Evolutionary conservation across 2,113 vertebrate genomes (phyloP), one percentile per base, ranked within the genome.

Genomic region (Bubo blakistoni): DNA sequence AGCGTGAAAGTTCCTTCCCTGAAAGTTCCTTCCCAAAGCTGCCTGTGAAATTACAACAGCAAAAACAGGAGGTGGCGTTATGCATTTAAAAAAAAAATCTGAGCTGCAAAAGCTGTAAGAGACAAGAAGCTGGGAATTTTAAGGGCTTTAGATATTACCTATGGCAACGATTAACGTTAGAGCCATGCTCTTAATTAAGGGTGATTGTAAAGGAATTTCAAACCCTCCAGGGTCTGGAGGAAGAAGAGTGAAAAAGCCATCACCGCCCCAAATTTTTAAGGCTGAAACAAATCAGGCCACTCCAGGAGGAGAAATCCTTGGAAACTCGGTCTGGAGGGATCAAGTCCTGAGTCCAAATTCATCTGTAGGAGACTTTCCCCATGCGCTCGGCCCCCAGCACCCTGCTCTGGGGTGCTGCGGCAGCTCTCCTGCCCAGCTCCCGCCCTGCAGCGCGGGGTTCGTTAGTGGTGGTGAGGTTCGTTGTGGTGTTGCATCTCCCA

Each of bases 41-140:
- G 29, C n/a, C 80, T 40, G 71, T 0, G 1, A 52, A 61, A 69
- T 54, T 21, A 8, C 49, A 61, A 1, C 26, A 17, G 78, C 15
- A 24, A 26, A 13, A 80, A 55, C 94, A 73, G 94, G 42, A 97
- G 96, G 88, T 86, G 95, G 95, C 76, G 57, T 58, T 25, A 73
- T 44, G 40, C 27, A 59, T 89, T 30, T 1, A 14, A 11, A 62
- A 46, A 26, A 29, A 40, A 20, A 5, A 15, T 11, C 49, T 1
- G 4, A 57, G 38, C 69, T 52, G n/a, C 57, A 32, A 46, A 74
- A n/a, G n/a, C 16, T 15, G 1, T 7, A 11, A 34, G 30, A 86
- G 62, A 34, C 7, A 21, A 54, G 69, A 21, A 72, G 10, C 20
- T 38, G 40, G 26, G 73, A n/a, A 47, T 81, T 30, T 27, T 9